Percentiles rank a stretch among this genome's conserved stretches.
These are phyloP conservation scores for Euzophera pinguis DNA, from an alignment of 2,888 invertebrate genomes.

Conservation along the genomic window DNA sequence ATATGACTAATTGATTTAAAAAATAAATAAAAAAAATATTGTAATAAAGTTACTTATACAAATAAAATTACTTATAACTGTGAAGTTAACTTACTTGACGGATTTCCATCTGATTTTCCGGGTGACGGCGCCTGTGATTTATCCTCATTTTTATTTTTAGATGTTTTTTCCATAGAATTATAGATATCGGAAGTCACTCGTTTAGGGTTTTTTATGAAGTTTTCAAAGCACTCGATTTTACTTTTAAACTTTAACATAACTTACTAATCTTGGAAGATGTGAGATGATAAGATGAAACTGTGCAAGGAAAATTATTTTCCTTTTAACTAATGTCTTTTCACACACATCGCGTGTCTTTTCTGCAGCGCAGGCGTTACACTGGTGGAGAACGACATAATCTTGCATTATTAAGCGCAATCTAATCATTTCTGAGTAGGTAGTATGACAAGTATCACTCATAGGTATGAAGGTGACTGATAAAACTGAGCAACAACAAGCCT, in stretches of 20 bases:
- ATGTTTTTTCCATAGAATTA: too few relatives aligned
- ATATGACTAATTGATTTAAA: too few relatives aligned
- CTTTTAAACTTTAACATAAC: neutral
- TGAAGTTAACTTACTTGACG: too few relatives aligned
- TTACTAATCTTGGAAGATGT: too few relatives aligned
- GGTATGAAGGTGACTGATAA: neutral
- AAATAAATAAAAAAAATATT: too few relatives aligned
- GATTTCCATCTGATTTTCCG: too few relatives aligned
- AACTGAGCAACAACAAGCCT: neutral
- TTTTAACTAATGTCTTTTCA: neutral
- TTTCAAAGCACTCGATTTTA: neutral
- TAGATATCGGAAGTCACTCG: too few relatives aligned
- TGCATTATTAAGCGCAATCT: slow-evolving; percentile 15
- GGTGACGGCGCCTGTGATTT: too few relatives aligned
- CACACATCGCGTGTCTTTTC: neutral
- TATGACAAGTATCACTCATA: neutral
- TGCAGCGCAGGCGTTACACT: neutral
- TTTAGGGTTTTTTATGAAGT: neutral
- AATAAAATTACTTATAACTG: too few relatives aligned
- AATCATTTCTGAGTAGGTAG: neutral
- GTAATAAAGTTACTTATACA: too few relatives aligned
- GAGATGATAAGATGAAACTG: neutral
- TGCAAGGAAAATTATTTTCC: slow-evolving; percentile 4
- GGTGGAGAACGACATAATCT: neutral
- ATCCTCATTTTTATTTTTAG: too few relatives aligned